A percentile compares a stretch with the other conserved stretches of the same genome.
phyloP scores from a whole-genome alignment of 2,797 vertebrate genomes.

The Rachycentron canadum region DNA sequence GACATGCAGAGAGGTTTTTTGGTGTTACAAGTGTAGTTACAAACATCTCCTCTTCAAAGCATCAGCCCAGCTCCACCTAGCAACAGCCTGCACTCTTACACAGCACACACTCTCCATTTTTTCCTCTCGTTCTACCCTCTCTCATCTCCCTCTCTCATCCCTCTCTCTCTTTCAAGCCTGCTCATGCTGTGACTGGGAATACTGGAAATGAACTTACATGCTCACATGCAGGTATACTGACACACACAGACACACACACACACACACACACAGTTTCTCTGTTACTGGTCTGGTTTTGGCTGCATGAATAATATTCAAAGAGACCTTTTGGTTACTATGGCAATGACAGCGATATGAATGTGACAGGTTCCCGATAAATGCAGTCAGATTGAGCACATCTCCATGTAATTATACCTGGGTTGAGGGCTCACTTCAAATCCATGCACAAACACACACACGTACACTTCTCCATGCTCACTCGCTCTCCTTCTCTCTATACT shows the following conservation, averaged over 20 bases:
- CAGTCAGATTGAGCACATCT: constrained; percentile 68
- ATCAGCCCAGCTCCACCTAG: constrained; percentile 70
- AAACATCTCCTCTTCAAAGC: constrained; percentile 54
- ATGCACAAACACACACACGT: constrained; percentile 12
- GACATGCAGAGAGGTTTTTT: neutral
- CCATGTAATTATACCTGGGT: constrained; percentile 70
- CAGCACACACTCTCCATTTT: constrained; percentile 17
- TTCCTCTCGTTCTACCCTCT: constrained; percentile 23
- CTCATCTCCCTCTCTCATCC: constrained; percentile 29
- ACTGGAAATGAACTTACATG: constrained; percentile 67
- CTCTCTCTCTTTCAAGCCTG: constrained; percentile 40
- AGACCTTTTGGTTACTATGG: constrained; percentile 83
- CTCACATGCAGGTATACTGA: constrained; percentile 54
- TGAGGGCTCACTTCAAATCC: constrained; percentile 60
- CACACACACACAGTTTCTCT: constrained; percentile 9
- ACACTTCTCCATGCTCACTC: neutral
- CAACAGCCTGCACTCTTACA: constrained; percentile 65
- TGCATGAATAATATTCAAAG: constrained; percentile 65
- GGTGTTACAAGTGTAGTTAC: constrained; percentile 21
- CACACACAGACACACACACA: constrained; percentile 9
- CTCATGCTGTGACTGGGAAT: constrained; percentile 66
- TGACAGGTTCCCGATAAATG: constrained; percentile 69
- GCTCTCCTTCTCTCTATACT: constrained; percentile 8
- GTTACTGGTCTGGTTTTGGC: constrained; percentile 51
- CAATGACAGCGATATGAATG: constrained; percentile 73